These are phyloP conservation scores for Aquatica leii DNA, from an alignment of 2,888 invertebrate genomes.

Conservation along the genomic window DNA sequence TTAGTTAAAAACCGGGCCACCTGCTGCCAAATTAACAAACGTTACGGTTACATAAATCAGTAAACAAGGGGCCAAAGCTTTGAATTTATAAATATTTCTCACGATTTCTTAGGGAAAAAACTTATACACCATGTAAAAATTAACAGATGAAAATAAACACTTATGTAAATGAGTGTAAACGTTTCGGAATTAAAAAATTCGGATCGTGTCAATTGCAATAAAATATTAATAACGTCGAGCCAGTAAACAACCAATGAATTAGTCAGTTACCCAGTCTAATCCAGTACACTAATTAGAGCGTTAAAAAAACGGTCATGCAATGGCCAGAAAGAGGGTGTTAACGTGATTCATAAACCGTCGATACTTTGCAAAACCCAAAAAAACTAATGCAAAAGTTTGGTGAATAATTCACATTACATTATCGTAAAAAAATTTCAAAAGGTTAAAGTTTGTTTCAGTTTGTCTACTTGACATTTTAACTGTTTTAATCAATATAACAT, in stretches of 20 bases:
- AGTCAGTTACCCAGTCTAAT: neutral
- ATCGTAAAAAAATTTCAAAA: conserved; percentile 10
- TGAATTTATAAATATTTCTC: neutral
- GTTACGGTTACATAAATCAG: conserved; percentile 9
- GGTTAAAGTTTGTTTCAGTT: conserved; percentile 28
- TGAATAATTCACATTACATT: neutral
- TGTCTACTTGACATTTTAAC: conserved; percentile 34
- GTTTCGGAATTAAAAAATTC: too few relatives aligned
- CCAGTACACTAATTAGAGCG: neutral
- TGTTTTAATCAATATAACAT: conserved; percentile 39
- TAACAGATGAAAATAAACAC: too few relatives aligned
- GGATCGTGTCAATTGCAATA: too few relatives aligned
- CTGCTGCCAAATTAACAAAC: neutral
- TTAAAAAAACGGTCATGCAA: neutral
- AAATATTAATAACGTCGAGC: too few relatives aligned
- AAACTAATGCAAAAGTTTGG: neutral
- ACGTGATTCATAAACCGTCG: neutral
- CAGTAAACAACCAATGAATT: neutral
- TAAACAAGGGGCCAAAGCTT: neutral
- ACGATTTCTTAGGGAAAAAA: neutral
- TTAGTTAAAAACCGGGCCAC: neutral
- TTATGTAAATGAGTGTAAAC: too few relatives aligned
- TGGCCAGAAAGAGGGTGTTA: neutral
- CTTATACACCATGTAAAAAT: neutral
- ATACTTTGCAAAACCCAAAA: too few relatives aligned